Percentiles rank a stretch among this genome's conserved stretches.
phyloP scores from a whole-genome alignment of 2,113 vertebrate genomes.

The Heteronetta atricapilla region DNA sequence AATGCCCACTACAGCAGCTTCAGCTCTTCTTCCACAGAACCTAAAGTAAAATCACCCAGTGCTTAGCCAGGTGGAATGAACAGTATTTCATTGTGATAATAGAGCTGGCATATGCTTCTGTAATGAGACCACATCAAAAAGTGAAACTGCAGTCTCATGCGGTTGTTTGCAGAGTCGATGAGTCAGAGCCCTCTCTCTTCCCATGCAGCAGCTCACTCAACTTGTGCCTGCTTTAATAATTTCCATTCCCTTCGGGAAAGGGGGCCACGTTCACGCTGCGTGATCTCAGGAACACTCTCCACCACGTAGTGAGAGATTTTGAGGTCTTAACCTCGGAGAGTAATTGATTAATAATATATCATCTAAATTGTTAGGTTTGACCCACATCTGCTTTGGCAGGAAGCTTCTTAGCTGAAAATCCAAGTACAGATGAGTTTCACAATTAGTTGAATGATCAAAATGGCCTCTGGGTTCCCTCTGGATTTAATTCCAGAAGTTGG shows the following conservation, averaged over 20 bases:
- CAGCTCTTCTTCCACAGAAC: not conserved
- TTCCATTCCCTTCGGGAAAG: conserved; percentile 28
- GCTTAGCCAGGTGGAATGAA: conserved; percentile 24
- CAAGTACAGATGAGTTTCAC: not conserved
- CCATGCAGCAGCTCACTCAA: not conserved
- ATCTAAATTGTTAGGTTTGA: not conserved
- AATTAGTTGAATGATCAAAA: not conserved
- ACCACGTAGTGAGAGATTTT: not conserved
- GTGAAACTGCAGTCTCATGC: conserved; percentile 64
- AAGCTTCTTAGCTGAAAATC: not conserved
- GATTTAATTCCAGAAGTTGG: not conserved
- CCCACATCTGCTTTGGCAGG: not conserved
- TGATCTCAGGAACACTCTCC: not conserved
- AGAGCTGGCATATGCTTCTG: not conserved
- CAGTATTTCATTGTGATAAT: not conserved
- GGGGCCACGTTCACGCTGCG: not conserved
- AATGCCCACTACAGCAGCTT: not conserved
- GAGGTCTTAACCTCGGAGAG: not conserved
- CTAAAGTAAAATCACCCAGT: not conserved
- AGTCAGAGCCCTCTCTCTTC: conserved; percentile 44
- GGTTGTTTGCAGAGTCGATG: conserved; percentile 42
- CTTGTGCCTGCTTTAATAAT: not conserved
- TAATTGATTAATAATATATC: not conserved
- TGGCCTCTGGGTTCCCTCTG: not conserved
- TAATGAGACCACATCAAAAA: conserved; percentile 60